A percentile compares a stretch with the other conserved stretches of the same genome.
Evolutionary conservation across 2,888 invertebrate genomes (phyloP).

Genomic region (Gymnocheta viridis): DNA sequence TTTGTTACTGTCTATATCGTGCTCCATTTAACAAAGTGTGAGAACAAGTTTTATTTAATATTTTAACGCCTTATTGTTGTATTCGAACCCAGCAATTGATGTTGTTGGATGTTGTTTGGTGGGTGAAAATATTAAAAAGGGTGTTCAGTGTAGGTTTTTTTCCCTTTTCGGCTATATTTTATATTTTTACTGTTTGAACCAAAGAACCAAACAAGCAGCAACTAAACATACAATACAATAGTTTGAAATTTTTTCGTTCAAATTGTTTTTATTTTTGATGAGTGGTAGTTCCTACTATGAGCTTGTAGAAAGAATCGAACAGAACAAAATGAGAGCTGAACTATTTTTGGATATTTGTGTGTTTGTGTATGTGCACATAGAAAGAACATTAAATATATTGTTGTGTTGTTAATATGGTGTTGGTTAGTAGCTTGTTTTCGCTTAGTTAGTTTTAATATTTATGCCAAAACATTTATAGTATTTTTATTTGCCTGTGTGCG

Average conservation of each 20-base stretch:
- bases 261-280: constrained; percentile 64
- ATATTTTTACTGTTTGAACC: constrained; percentile 27
- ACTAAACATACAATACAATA: constrained; percentile 29
- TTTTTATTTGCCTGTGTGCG: constrained; percentile 20
- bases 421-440: constrained; percentile 66
- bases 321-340: constrained; percentile 23
- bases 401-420: constrained; percentile 57
- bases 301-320: constrained; percentile 24
- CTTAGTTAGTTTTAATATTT: constrained; percentile 68
- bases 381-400: constrained; percentile 34
- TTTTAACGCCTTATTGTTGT: constrained; percentile 67
- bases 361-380: neutral
- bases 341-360: constrained; percentile 1
- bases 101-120: constrained; percentile 21
- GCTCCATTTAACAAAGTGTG: constrained; percentile 67
- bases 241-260: constrained; percentile 46
- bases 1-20: constrained; percentile 65
- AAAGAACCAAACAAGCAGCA: constrained; percentile 43
- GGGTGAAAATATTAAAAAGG: constrained; percentile 56
- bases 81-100: constrained; percentile 39
- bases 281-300: constrained; percentile 52
- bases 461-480: constrained; percentile 64
- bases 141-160: constrained; percentile 31
- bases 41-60: constrained; percentile 68
- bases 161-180: constrained; percentile 10